Evolutionary conservation across 2,888 invertebrate genomes (phyloP), one percentile per base, ranked within the genome.

Genomic region (Athrips mouffetella): DNA sequence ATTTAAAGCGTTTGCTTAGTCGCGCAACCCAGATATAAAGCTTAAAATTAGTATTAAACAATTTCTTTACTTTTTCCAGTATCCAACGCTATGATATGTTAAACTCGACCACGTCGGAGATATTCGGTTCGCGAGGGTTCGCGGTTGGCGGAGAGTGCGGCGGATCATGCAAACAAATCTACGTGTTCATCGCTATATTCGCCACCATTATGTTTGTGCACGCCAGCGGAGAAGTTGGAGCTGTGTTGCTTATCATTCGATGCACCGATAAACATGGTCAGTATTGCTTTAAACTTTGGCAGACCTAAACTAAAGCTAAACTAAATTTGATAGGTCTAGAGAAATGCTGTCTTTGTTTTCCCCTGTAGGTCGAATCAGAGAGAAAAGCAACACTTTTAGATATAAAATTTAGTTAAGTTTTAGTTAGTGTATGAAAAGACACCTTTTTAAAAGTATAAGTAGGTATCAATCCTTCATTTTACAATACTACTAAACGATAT

Each of bases 211-310:
- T 97, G 76, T 95, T 97, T 81, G 93, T 96, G 65, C 97, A 97
- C 81, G 96, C 97, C 54, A 97, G 96, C 47, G 96, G 96, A 25
- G 97, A 97, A 79, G 97, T 97, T 42, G 97, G 97, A 50, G 94
- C 96, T 44, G 96, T 97, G 91, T 80, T 97, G 63, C 90, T 97
- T 54, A 96, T 96, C 52, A 92, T 97, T 78, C 92, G 97, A 46
- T 97, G 97, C 75, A 97, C 97, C 10, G 95, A 96, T 78, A 96
- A 96, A 29, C 91, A 93, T 60, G 91, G 91, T 91, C 2, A 62
- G 71, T 50, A 7, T 7, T 30, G 4, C n/a, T 30, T 11, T 13
- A 13, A n/a, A 13, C 4, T 13, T 30, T 29, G n/a, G n/a, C 5
- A 23, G 23, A 30, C 1, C n/a, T 10, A 33, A 33, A 4, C 4